These are phyloP conservation scores for Forbesichthys papilliferus DNA, from an alignment of 2,113 vertebrate genomes.

Conservation along the genomic window DNA sequence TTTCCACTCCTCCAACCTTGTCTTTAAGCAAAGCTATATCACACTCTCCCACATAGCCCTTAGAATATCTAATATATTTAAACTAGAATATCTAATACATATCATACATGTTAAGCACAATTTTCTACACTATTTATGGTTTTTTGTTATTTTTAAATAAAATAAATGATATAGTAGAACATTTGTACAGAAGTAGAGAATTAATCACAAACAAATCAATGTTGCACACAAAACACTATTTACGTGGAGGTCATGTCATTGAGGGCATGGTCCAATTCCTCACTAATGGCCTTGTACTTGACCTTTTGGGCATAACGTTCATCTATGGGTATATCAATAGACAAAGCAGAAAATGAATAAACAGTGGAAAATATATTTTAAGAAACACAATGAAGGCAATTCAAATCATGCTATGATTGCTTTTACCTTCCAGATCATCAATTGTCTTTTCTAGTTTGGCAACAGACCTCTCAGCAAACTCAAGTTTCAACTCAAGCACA, in stretches of 20 bases:
- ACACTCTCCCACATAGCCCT: too few relatives aligned
- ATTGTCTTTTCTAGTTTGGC: constrained; percentile 96
- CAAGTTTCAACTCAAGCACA: too few relatives aligned
- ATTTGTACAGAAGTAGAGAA: neutral
- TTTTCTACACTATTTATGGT: neutral
- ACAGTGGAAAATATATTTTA: too few relatives aligned
- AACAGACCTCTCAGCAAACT: constrained; percentile 92
- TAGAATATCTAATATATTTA: too few relatives aligned
- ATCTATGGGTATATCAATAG: constrained; percentile 67
- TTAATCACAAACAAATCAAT: neutral
- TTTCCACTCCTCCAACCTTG: too few relatives aligned
- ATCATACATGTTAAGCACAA: too few relatives aligned
- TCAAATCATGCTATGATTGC: neutral
- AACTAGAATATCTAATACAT: too few relatives aligned
- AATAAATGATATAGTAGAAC: neutral
- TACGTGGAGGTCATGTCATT: constrained; percentile 99
- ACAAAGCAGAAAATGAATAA: constrained; percentile 15
- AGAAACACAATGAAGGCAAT: neutral
- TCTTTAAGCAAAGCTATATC: too few relatives aligned
- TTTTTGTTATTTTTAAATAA: neutral
- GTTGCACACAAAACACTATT: constrained; percentile 68
- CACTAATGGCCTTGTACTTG: constrained; percentile 99
- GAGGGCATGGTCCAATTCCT: constrained; percentile 97
- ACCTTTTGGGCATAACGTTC: constrained; percentile 98
- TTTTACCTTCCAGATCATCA: constrained; percentile 91